Evolutionary conservation across 2,888 invertebrate genomes (phyloP), one percentile per base, ranked within the genome.

Genomic region (Fragum fragum): DNA sequence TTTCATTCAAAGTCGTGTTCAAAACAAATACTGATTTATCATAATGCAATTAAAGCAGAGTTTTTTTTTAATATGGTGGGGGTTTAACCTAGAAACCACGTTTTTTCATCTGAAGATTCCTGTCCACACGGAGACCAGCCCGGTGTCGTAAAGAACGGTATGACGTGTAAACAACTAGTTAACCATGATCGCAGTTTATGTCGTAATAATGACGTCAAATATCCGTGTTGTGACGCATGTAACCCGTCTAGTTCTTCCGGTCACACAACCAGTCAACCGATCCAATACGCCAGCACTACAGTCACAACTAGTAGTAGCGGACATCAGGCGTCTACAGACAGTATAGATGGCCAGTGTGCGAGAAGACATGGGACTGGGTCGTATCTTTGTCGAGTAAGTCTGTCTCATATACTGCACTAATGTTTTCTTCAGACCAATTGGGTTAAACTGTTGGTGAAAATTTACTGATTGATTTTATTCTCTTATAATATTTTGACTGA

Each of bases 281-380:
- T 32, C 18, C 71, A 71, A 9, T 21, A 55, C 23, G 53, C 14
- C 32, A 68, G 53, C 18, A 55, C 68, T 36, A 16, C 69, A 39
- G 11, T 52, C 18, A 9, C 61, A 9, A 29, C 55, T 11, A 16
- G 14, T 14, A n/a, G 36, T 66, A 14, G 66, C 42, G 21, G 32
- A 28, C 32, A 36, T 9, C 32, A 36, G 32, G 9, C 32, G 5
- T 3, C 9, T 36, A 36, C 32, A 3, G 23, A 42, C 21, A 11
- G 42, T 23, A 83, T 83, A 52, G 86, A 86, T 32, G 69, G 72
- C 36, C 86, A 83, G 26, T 86, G 86, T 59, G 73, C 36, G 0
- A 39, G 42, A 2, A 76, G 73, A 76, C 74, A 83, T 21, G 86
- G 86, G 18, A 32, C 69, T 3, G 81, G 81, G 11, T 86, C 86